Evolutionary conservation across 2,888 invertebrate genomes (phyloP), one percentile per base, ranked within the genome.

Genomic region (Lissocephala sabroskyi): DNA sequence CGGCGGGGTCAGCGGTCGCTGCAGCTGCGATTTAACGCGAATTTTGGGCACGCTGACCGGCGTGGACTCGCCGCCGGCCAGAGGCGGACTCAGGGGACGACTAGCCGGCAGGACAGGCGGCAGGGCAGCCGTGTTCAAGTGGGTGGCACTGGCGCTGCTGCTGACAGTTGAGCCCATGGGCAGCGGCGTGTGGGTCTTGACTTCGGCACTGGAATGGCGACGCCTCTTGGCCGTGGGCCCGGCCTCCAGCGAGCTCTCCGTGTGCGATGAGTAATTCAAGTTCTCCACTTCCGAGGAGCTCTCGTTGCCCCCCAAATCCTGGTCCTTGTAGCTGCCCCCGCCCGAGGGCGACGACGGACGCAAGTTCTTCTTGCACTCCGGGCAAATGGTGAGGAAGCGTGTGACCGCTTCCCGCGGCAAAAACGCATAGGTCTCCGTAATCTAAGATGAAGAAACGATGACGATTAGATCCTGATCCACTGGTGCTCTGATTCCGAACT

Each of bases 351-450:
- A 83, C 2, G 81, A 76, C 29, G 84, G 81, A 5, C 84, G 71
- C 4, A 84, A 66, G 45, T 83, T 84, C 57, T 84, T 84, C 51
- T 84, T 84, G 85, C 97, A 97, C 85, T 96, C 96, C 35, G 94
- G 92, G 85, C 97, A 97, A 75, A 96, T 95, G 85, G 97, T 91
- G 52, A 97, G 90, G 87, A 97, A 97, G 75, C 95, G 91, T 52
- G 97, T 97, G 82, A 97, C 97, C 41, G 97, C 97, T 86, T 97
- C 97, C 49, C 97, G 91, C 3, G 97, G 97, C 71, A 97, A 88
- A 83, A 97, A 97, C 42, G 96, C 96, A 87, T 95, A 97, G 54
- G 95, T 96, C 86, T 97, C 97, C 44, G 97, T 96, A 80, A 97
- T 97, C 97, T 97, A 87, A 88, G 4, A 3, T 1, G 16, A 17